Percentiles rank a stretch among this genome's conserved stretches.
Conservation (phyloP, 2,888 invertebrate genomes). For the Apamea sordens region DNA sequence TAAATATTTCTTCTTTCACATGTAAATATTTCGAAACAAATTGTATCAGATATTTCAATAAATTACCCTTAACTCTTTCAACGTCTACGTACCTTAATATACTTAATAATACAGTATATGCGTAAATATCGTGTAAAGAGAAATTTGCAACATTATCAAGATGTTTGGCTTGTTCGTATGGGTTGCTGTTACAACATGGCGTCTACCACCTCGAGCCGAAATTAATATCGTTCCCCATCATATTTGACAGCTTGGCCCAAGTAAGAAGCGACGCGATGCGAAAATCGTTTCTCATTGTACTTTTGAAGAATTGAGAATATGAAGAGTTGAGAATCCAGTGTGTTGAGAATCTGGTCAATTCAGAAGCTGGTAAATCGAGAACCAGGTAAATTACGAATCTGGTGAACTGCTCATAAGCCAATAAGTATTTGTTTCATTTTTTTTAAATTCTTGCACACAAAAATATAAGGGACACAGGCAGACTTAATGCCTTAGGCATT, state of each 20-base stretch:
- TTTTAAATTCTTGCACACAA: not conserved
- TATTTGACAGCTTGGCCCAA: constrained; percentile 50
- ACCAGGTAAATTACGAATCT: no score
- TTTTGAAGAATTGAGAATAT: no score
- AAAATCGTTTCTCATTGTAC: no score
- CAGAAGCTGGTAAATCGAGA: no score
- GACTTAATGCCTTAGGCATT: no score
- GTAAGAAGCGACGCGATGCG: constrained; percentile 9
- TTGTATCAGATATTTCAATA: constrained; percentile 9
- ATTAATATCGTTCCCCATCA: constrained; percentile 67
- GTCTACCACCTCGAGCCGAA: constrained; percentile 49
- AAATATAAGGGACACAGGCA: not conserved
- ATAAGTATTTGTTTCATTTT: not conserved
- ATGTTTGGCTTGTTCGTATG: constrained; percentile 32
- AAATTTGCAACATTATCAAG: constrained; percentile 43
- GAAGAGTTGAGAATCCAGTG: no score
- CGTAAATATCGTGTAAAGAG: constrained; percentile 27
- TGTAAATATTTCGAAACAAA: constrained; percentile 5
- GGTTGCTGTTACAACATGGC: constrained; percentile 43
- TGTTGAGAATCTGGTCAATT: no score
- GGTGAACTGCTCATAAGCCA: no score
- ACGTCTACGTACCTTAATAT: not conserved
- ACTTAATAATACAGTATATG: not conserved
- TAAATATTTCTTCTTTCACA: not conserved
- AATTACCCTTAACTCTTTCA: constrained; percentile 14